Conservation (phyloP, 2,113 vertebrate species). For the Charina bottae region DNA sequence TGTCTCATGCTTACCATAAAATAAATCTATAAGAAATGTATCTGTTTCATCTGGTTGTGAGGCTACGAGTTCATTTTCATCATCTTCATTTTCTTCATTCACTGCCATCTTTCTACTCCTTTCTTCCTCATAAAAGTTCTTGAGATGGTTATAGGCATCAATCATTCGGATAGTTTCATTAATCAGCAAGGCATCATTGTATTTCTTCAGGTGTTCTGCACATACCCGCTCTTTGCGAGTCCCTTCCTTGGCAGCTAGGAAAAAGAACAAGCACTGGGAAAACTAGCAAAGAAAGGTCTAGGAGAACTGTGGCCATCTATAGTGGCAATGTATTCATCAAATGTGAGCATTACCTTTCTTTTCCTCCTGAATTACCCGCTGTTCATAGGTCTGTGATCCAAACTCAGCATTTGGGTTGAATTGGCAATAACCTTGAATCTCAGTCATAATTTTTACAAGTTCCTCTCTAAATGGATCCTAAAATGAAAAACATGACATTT, state of each 20-base stretch:
- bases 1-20: constrained; percentile 80
- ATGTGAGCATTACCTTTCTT: constrained; percentile 77
- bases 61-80: constrained; percentile 49
- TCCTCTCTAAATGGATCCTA: constrained; percentile 92
- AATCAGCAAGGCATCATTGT: constrained; percentile 90
- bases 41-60: constrained; percentile 83
- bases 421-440: constrained; percentile 83
- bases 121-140: constrained; percentile 84
- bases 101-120: constrained; percentile 77
- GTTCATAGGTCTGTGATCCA: constrained; percentile 91
- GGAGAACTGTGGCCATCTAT: not conserved
- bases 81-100: constrained; percentile 60
- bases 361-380: constrained; percentile 89
- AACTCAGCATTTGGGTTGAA: constrained; percentile 81
- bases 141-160: constrained; percentile 86
- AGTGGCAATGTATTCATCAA: not conserved
- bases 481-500: constrained; percentile 58
- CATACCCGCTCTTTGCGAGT: constrained; percentile 86
- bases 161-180: constrained; percentile 91
- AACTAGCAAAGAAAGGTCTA: not conserved
- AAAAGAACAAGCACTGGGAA: constrained; percentile 9
- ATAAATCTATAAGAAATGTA: constrained; percentile 84
- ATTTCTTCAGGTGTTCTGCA: constrained; percentile 88
- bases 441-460: constrained; percentile 87
- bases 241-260: constrained; percentile 84